phyloP scores from a whole-genome alignment of 2,113 vertebrate species.

The Archocentrus centrarchus region DNA sequence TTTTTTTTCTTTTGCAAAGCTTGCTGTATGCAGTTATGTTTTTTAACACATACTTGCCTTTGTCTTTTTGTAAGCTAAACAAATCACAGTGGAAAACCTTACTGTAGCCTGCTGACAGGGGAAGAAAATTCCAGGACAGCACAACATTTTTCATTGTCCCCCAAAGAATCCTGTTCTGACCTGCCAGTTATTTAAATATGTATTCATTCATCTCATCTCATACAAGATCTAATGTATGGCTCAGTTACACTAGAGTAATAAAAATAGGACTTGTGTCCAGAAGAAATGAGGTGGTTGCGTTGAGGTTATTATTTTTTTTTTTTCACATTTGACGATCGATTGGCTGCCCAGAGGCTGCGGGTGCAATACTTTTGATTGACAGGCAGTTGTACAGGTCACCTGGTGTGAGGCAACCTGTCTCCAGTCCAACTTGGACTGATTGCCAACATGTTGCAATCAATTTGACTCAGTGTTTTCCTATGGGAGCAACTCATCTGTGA shows the following conservation, averaged over 20 bases:
- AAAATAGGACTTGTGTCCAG: neutral
- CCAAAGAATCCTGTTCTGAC: neutral
- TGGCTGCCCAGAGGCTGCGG: no score
- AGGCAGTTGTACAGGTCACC: no score
- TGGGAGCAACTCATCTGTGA: no score
- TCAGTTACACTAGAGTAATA: neutral
- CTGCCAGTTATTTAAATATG: neutral
- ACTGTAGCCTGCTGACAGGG: neutral
- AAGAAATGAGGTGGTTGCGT: no score
- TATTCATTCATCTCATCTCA: neutral
- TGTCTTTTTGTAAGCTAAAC: constrained; percentile 16
- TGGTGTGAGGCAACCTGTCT: no score
- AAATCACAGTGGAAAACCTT: constrained; percentile 1
- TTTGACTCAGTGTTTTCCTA: no score
- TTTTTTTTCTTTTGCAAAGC: neutral
- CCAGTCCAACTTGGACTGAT: no score
- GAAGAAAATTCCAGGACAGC: neutral
- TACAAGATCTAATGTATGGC: neutral
- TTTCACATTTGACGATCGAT: no score
- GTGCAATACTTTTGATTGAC: no score
- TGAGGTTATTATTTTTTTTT: no score
- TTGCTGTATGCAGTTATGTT: constrained; percentile 42
- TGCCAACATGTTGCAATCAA: no score
- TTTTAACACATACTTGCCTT: constrained; percentile 14
- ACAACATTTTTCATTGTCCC: neutral